Evolutionary conservation across 2,113 vertebrate genomes (phyloP), one percentile per base, ranked within the genome.

Genomic region (Thamnophis sirtalis): DNA sequence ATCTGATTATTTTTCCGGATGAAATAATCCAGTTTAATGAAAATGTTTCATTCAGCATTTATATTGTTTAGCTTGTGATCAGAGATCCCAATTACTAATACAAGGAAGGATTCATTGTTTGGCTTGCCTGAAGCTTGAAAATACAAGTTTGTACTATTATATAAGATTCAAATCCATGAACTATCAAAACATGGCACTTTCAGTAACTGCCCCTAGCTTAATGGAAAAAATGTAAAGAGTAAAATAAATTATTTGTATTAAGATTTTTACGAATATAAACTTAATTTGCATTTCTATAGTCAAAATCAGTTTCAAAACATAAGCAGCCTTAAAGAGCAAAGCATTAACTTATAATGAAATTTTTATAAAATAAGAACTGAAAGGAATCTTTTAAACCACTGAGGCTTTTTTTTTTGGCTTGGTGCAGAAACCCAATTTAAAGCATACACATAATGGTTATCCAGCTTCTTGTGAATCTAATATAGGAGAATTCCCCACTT

Each of bases 21-120:
- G 88, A 92, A 95, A 93, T 94, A 53, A 93, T 84, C 92, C 63
- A 92, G 93, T 87, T 90, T 95, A 84, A 87, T n/a, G 89, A 91
- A 96, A 95, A 68, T 43, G 89, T 93, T 96, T 93, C 48, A 94
- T 94, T 93, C 93, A 93, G 91, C 90, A 93, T 89, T 93, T 93
- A 95, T 58, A 92, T 94, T 95, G 86, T 95, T 89, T 89, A 93
- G 55, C 84, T 15, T 94, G 56, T 68, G 92, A 95, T 91, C 94
- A 94, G 87, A 91, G 94, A 92, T 86, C 86, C 86, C 85, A 92
- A 91, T 94, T 94, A 93, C 86, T 91, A 87, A 80, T 91, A 15
- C 73, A 86, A 28, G 54, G 88, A 89, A 95, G 92, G 95, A 95
- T 95, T 94, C 88, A 94, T 89, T 95, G 91, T 58, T 91, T 48